Conservation (phyloP, 1,140 invertebrate species). For the Acromyrmex charruanus region DNA sequence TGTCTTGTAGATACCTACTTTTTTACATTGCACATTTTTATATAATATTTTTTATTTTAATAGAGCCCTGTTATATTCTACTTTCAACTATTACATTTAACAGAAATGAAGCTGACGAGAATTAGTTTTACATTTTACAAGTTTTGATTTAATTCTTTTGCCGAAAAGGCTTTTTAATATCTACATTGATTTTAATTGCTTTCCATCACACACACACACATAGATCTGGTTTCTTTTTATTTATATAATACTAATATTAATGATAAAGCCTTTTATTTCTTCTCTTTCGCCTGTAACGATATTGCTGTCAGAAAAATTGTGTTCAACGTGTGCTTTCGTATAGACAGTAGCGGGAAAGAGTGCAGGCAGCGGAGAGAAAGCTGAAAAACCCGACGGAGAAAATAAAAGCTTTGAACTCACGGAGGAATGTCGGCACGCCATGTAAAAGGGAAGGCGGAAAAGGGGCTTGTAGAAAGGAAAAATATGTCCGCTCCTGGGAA, state of each 20-base stretch:
- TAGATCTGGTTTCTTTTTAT: background rate
- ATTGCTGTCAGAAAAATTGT: background rate
- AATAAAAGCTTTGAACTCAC: conserved; percentile 29
- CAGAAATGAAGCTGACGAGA: background rate
- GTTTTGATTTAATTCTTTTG: background rate
- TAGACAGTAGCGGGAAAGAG: background rate
- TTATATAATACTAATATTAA: conserved; percentile 12
- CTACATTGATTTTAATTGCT: background rate
- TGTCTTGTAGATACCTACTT: background rate
- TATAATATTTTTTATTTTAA: background rate
- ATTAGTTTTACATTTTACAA: background rate
- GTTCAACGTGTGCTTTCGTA: background rate
- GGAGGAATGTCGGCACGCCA: background rate
- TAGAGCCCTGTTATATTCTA: background rate
- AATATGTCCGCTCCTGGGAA: conserved; percentile 29
- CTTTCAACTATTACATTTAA: background rate
- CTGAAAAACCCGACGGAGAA: conserved; percentile 1
- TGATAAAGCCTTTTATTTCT: background rate
- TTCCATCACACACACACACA: background rate
- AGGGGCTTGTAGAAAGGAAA: conserved; percentile 5
- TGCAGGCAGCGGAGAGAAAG: background rate
- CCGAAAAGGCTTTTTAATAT: background rate
- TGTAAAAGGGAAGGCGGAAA: conserved; percentile 8
- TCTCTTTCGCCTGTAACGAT: background rate
- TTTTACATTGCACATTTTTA: background rate